A percentile compares a stretch with the other conserved stretches of the same genome.
Evolutionary conservation across 30 jellyfish, hydroid and myxozoan genomes (phyloP).

Genomic region (Euphysa ruthae): DNA sequence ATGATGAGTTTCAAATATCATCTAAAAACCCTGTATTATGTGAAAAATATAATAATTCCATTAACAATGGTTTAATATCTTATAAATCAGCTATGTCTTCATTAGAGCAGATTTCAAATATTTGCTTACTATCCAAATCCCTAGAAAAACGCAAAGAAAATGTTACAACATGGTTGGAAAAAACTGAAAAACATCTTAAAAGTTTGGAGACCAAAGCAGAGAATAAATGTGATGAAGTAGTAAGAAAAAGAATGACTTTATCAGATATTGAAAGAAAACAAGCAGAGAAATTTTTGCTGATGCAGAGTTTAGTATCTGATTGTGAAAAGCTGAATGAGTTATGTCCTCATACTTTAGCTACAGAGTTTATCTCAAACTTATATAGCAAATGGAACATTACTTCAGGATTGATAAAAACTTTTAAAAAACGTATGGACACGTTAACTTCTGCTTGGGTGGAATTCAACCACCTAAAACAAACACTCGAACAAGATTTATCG

Average conservation of each 20-base stretch:
- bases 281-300: slow-evolving; percentile 47
- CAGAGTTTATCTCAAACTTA: neutral
- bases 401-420: neutral
- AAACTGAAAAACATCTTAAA: slow-evolving; percentile 5
- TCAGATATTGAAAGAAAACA: slow-evolving; percentile 58
- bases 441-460: slow-evolving; percentile 7
- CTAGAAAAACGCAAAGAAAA: slow-evolving; percentile 45
- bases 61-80: slow-evolving; percentile 33
- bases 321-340: slow-evolving; percentile 29
- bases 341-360: slow-evolving; percentile 12
- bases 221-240: slow-evolving; percentile 54
- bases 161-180: slow-evolving; percentile 58
- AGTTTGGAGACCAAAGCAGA: slow-evolving; percentile 22
- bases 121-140: slow-evolving; percentile 48
- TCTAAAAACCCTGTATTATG: slow-evolving; percentile 1
- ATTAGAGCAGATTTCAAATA: slow-evolving; percentile 29
- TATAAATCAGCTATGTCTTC: slow-evolving; percentile 24
- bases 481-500: slow-evolving; percentile 1
- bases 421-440: neutral
- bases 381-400: neutral
- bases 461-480: neutral
- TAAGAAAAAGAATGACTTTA: slow-evolving; percentile 58
- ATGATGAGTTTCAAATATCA: slow-evolving; percentile 26
- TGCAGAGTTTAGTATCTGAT: slow-evolving; percentile 49
- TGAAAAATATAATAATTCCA: slow-evolving; percentile 26